Evolutionary conservation across 2,113 vertebrate genomes (phyloP), one percentile per base, ranked within the genome.

Genomic region (Vombatus ursinus): DNA sequence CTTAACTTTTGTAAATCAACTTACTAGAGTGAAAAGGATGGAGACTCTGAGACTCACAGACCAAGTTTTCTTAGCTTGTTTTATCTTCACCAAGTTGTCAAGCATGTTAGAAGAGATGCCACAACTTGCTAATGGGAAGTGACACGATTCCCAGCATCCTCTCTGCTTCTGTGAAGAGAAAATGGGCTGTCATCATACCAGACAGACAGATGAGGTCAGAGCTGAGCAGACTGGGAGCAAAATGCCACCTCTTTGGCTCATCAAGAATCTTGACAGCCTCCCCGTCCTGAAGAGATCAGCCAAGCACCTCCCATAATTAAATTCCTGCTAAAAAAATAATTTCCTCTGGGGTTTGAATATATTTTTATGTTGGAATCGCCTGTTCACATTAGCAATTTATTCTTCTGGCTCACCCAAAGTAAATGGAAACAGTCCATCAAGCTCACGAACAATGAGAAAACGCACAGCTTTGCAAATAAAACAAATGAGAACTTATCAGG

Each of bases 311-410:
- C 49, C 57, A 61, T 95, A 95, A 96, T 96, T 96, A 95, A 97
- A 95, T 96, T 94, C 92, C 91, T 68, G 49, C 52, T 92, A 12
- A 37, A 68, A 68, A 61, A 61, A 92, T 94, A 94, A 31, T 91
- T 48, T 91, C 92, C 94, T 93, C 94, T 93, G 94, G 77, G 68
- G 92, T 92, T 95, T 95, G 49, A 92, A 11, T 92, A 57, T 94
- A 52, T 90, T 95, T 94, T 93, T 89, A 1, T 92, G 53, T n/a
- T 92, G 23, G 22, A 96, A 95, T 97, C 92, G 97, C 90, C 90
- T 95, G 47, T 96, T 97, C 94, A 84, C 95, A 93, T 96, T 96
- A 96, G 96, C 92, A 44, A 84, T 84, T 93, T 54, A 94, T 95
- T 96, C 92, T 96, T 95, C 77, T 94, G 89, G 92, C 90, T 95